Base-by-base conservation (phyloP, 2,113 vertebrate genomes). In the Apeltes quadracus region DNA sequence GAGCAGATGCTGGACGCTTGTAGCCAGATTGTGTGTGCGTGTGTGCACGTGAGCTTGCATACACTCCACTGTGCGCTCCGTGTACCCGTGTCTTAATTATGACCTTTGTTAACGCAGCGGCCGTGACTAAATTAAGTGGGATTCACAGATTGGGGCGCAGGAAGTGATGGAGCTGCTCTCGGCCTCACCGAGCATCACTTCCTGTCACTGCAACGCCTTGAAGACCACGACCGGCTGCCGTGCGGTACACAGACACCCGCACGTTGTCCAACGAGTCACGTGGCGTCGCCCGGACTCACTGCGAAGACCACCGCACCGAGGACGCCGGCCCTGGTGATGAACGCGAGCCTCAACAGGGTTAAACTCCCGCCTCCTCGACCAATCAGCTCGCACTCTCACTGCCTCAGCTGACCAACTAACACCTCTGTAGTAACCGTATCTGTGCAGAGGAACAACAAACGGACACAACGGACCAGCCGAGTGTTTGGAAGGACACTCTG, bases 291-390 rank as follows among this genome's bases (percentile, higher is more conserved):
- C 75, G 72, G 51, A 56, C 38, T 54, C 27, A 8, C 39, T 41
- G 54, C 50, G 23, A 79, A 82, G 78, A 70, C 75, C 75, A 50
- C 38, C 16, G 84, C 51, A 62, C 62, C 79, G 71, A 80, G 71
- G 77, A 63, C 65, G 16, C 38, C 14, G 72, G 68, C 68, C 68
- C 62, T 20, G 29, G 48, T 69, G 61, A 87, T 91, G 87, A 87
- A 73, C 71, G 84, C 43, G 7, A 83, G 73, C 72, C 65, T 84
- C 84, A 90, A 88, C 81, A 61, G 79, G 88, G 89, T 91, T 86
- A 88, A 36, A 23, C 59, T 54, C 18, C 57, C 57, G 69, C 59
- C 63, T 7, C 62, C 68, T n/a, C 74, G 22, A 63, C 59, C 48
- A 20, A 12, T 34, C 15, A 57, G 51, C 44, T 64, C 63, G n/a